Evolutionary conservation across 1,140 invertebrate species (phyloP).

Genomic region (Pogonomyrmex barbatus): DNA sequence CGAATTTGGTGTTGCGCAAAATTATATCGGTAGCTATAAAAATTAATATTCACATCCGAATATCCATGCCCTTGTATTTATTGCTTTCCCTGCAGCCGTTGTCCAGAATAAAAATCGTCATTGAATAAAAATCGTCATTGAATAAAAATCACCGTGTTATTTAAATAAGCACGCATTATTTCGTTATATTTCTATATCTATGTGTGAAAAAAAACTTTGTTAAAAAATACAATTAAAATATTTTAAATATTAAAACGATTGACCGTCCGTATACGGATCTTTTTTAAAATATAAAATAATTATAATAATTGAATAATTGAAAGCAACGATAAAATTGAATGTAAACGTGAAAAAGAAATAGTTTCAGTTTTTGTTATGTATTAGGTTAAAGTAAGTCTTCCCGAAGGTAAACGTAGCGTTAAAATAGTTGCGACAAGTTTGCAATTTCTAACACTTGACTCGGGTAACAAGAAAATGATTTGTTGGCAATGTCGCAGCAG

Average conservation of each 20-base stretch:
- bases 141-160: constrained; percentile 27
- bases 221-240: not conserved
- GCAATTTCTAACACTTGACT: constrained; percentile 1
- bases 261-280: not conserved
- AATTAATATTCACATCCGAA: constrained; percentile 60
- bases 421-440: constrained; percentile 26
- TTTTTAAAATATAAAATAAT: not conserved
- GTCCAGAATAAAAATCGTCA: constrained; percentile 24
- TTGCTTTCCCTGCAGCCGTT: constrained; percentile 14
- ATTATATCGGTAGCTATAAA: constrained; percentile 53
- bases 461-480: constrained; percentile 48
- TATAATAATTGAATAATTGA: not conserved
- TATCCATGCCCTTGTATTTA: constrained; percentile 43
- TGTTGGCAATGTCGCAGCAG: constrained; percentile 4
- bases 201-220: not conserved
- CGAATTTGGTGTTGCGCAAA: constrained; percentile 34
- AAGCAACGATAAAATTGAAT: not conserved
- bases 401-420: not conserved
- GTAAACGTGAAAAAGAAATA: not conserved
- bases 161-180: constrained; percentile 6
- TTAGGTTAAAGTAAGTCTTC: not conserved
- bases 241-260: constrained; percentile 7
- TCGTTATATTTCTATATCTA: not conserved
- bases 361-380: not conserved
- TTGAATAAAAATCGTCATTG: constrained; percentile 11